A percentile compares a stretch with the other conserved stretches of the same genome.
Evolutionary conservation across 2,113 vertebrate genomes (phyloP).

Genomic region (Tretioscincus oriximinensis): DNA sequence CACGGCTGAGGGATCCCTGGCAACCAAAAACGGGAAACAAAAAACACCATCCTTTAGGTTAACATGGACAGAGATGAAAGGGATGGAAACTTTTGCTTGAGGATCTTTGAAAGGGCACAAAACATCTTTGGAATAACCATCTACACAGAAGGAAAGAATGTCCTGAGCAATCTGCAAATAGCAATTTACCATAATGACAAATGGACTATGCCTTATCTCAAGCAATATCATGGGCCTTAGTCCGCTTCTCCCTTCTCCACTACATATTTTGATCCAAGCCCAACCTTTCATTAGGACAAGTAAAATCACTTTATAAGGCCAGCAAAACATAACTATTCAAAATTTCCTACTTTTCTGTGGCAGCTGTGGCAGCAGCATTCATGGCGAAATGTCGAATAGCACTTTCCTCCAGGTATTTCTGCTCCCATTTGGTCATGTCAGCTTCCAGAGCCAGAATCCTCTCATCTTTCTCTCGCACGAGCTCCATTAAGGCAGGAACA

Average conservation of each 20-base stretch:
- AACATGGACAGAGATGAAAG: not conserved
- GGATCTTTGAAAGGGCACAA: not conserved
- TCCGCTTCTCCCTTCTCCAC: too few species aligned
- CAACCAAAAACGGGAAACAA: conserved; percentile 16
- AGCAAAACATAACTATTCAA: not conserved
- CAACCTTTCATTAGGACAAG: too few species aligned
- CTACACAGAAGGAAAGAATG: not conserved
- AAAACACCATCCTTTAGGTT: not conserved
- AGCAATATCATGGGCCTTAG: too few species aligned
- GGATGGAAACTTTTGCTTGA: not conserved
- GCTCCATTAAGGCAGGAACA: conserved; percentile 80
- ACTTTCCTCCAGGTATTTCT: conserved; percentile 87
- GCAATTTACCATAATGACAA: too few species aligned
- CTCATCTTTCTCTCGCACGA: conserved; percentile 85
- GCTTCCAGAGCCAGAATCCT: conserved; percentile 84
- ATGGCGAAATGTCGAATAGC: conserved; percentile 85
- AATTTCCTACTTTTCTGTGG: conserved; percentile 73
- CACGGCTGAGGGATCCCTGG: conserved; percentile 75
- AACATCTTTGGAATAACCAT: not conserved
- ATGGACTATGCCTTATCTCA: too few species aligned
- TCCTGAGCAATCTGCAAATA: too few species aligned
- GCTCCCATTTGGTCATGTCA: conserved; percentile 87
- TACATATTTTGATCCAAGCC: too few species aligned
- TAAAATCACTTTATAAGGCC: not conserved
- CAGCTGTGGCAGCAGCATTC: conserved; percentile 76